Percentiles rank a stretch among this genome's conserved stretches.
Evolutionary conservation across 2,797 vertebrate species (phyloP).

Genomic region (Chrosomus eos): DNA sequence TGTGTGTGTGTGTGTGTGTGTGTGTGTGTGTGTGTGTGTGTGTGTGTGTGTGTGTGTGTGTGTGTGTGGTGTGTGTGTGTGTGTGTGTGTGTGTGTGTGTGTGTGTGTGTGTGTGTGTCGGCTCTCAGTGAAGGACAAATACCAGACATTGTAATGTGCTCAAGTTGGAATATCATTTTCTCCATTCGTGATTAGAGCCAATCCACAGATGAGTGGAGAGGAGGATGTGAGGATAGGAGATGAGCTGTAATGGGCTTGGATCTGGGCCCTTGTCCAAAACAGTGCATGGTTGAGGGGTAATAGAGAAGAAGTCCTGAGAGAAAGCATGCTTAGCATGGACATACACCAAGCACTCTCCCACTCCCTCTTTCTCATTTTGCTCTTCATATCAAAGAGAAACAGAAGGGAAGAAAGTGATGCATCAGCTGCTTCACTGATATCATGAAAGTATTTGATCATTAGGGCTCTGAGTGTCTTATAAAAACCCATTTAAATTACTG

Average conservation of each 20-base stretch:
- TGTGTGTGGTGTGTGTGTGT: too few relatives aligned
- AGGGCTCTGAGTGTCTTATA: not conserved
- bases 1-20: too few relatives aligned
- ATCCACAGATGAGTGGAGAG: conserved; percentile 57
- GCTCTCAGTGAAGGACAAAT: conserved; percentile 62
- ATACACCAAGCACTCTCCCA: conserved; percentile 35
- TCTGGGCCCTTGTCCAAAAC: conserved; percentile 72
- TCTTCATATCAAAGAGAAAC: conserved; percentile 39
- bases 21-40: too few relatives aligned
- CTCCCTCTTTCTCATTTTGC: conserved; percentile 24
- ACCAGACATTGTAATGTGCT: conserved; percentile 62
- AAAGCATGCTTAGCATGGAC: conserved; percentile 54
- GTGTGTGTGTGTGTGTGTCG: conserved; percentile 18
- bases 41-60: too few relatives aligned
- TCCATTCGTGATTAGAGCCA: conserved; percentile 63
- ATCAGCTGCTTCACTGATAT: conserved; percentile 18
- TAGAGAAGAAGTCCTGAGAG: conserved; percentile 56
- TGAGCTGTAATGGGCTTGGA: conserved; percentile 64
- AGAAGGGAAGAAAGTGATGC: conserved; percentile 31
- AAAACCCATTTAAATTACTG: conserved; percentile 7
- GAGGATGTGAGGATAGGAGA: conserved; percentile 55
- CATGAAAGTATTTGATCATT: conserved; percentile 14
- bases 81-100: not conserved
- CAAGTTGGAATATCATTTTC: conserved; percentile 62
- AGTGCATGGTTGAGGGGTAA: conserved; percentile 64